Percentiles rank a stretch among this genome's conserved stretches.
These are phyloP conservation scores for Nesogale talazaci DNA, from an alignment of 2,113 vertebrate genomes.

Conservation along the genomic window DNA sequence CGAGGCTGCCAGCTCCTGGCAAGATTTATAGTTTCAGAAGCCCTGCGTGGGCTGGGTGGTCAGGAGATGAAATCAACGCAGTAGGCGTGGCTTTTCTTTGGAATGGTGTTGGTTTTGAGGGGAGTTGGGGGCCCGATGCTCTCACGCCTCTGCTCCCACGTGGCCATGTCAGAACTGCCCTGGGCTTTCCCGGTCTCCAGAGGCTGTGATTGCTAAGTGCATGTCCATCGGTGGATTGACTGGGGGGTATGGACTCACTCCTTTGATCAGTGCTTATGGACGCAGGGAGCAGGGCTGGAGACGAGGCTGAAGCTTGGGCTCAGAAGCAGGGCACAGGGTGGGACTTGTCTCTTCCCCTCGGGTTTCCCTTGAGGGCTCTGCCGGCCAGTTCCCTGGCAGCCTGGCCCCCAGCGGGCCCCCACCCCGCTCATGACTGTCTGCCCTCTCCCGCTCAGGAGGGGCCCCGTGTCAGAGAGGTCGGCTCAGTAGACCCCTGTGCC, in stretches of 20 bases:
- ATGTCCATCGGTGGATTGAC: not conserved
- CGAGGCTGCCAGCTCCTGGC: too few species aligned
- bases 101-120: not conserved
- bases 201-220: too few species aligned
- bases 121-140: accelerated
- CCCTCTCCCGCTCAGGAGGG: not conserved
- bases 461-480: too few species aligned
- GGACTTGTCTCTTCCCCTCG: not conserved
- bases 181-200: too few species aligned
- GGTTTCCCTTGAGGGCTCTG: not conserved
- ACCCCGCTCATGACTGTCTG: not conserved
- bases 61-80: too few species aligned
- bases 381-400: not conserved
- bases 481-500: too few species aligned
- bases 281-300: not conserved
- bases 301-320: not conserved
- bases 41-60: too few species aligned
- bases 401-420: not conserved
- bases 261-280: not conserved
- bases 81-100: too few species aligned
- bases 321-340: not conserved
- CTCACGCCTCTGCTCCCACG: not conserved
- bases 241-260: not conserved
- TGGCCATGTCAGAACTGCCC: too few species aligned
- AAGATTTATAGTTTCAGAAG: too few species aligned